These are phyloP conservation scores for Rhineura floridana DNA, from an alignment of 2,113 vertebrate genomes.

Conservation along the genomic window DNA sequence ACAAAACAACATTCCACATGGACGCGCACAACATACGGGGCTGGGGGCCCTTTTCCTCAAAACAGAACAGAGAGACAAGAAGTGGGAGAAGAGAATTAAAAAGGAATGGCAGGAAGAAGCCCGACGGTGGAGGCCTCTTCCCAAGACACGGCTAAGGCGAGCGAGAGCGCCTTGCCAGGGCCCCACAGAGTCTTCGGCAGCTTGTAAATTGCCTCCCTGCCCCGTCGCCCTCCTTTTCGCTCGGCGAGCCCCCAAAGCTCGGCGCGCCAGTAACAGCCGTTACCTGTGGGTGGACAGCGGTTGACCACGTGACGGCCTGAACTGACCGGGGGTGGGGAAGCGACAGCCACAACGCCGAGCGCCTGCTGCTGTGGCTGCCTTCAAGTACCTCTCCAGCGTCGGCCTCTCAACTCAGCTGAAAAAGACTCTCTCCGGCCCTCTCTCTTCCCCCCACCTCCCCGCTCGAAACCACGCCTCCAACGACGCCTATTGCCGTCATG, in stretches of 20 bases:
- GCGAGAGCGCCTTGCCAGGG: neutral
- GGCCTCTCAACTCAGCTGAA: slow-evolving; percentile 15
- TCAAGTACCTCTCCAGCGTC: neutral
- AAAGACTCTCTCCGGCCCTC: slow-evolving; percentile 9
- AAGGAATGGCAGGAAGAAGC: neutral
- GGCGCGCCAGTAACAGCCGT: slow-evolving; percentile 5
- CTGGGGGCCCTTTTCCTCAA: neutral
- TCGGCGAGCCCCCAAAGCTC: neutral
- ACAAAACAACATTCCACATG: neutral
- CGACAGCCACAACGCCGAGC: neutral
- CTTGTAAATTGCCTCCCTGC: slow-evolving; percentile 24
- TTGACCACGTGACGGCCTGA: neutral
- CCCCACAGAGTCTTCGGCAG: too few species aligned
- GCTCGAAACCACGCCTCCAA: neutral
- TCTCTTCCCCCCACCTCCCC: neutral
- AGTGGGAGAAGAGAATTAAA: neutral
- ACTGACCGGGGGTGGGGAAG: neutral
- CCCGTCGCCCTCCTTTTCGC: neutral
- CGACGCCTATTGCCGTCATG: slow-evolving; percentile 10
- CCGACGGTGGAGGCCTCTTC: neutral
- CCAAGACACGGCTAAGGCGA: neutral
- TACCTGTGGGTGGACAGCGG: slow-evolving; percentile 35
- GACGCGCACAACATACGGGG: neutral
- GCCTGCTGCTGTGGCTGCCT: neutral
- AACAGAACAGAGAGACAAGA: too few species aligned